These are phyloP conservation scores for Sebastes kiyomatsui DNA, from an alignment of 2,797 vertebrate genomes.

Conservation along the genomic window DNA sequence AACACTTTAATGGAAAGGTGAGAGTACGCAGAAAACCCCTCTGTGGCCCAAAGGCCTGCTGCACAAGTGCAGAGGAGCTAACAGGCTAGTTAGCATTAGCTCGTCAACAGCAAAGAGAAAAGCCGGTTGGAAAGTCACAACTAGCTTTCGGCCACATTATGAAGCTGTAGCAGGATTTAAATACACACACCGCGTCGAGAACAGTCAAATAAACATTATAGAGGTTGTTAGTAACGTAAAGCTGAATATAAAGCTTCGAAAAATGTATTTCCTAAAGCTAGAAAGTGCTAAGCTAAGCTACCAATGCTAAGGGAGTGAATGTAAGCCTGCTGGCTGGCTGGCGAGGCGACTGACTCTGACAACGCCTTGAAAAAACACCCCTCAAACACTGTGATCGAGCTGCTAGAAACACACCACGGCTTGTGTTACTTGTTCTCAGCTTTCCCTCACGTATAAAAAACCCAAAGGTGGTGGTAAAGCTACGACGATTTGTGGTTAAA, in stretches of 20 bases:
- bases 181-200: neutral
- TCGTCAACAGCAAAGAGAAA: conserved; percentile 67
- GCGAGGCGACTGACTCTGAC: conserved; percentile 76
- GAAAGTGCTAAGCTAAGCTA: conserved; percentile 75
- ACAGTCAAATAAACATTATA: neutral
- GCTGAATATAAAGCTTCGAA: conserved; percentile 20
- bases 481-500: conserved; percentile 60
- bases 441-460: neutral
- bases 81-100: conserved; percentile 68
- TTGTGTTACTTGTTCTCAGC: conserved; percentile 5
- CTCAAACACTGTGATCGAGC: conserved; percentile 33
- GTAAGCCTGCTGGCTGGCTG: conserved; percentile 66
- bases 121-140: conserved; percentile 79
- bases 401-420: neutral
- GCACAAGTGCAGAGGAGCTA: conserved; percentile 55
- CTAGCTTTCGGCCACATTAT: neutral
- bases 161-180: neutral
- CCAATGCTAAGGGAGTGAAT: conserved; percentile 70
- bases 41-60: conserved; percentile 62
- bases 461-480: neutral
- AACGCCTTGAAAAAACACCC: conserved; percentile 81
- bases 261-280: conserved; percentile 60
- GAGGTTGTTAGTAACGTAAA: neutral
- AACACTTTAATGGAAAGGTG: conserved; percentile 33
- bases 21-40: conserved; percentile 39